Evolutionary conservation across 2,888 invertebrate genomes (phyloP).

Genomic region (Erebia aethiops): DNA sequence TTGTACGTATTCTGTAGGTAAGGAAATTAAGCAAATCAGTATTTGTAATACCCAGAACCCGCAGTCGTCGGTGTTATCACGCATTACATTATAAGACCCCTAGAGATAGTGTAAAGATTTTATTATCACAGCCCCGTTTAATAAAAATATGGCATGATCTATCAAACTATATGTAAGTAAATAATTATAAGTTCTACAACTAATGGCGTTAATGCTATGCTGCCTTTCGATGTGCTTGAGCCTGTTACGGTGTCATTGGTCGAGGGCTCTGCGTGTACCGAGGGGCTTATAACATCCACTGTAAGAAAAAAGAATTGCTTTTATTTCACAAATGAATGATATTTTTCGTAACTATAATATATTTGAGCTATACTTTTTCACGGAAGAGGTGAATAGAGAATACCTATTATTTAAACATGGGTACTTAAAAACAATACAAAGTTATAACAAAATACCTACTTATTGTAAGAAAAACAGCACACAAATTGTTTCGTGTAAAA

Average conservation of each 20-base stretch:
- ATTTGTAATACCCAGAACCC: background rate
- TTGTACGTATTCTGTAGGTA: background rate
- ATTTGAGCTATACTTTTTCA: no score
- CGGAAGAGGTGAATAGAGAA: no score
- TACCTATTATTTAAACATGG: no score
- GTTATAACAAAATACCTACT: background rate
- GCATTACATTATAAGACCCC: constrained; percentile 10
- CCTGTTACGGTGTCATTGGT: constrained; percentile 63
- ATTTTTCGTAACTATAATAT: no score
- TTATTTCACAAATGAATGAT: background rate
- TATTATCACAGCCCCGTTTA: constrained; percentile 78
- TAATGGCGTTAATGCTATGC: constrained; percentile 40
- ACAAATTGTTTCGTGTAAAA: background rate
- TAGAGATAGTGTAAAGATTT: constrained; percentile 46
- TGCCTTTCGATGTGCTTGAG: constrained; percentile 57
- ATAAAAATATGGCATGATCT: constrained; percentile 47
- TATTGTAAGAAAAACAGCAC: no score
- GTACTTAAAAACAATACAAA: background rate
- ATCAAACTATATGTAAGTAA: constrained; percentile 61
- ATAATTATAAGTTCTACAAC: constrained; percentile 51
- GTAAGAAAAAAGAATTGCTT: constrained; percentile 46
- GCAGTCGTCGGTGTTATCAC: background rate
- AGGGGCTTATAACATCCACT: constrained; percentile 73
- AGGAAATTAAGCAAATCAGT: background rate
- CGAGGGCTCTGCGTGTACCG: constrained; percentile 60